Evolutionary conservation across 2,888 invertebrate species (phyloP).

Genomic region (Zygothrica quintamaculata): DNA sequence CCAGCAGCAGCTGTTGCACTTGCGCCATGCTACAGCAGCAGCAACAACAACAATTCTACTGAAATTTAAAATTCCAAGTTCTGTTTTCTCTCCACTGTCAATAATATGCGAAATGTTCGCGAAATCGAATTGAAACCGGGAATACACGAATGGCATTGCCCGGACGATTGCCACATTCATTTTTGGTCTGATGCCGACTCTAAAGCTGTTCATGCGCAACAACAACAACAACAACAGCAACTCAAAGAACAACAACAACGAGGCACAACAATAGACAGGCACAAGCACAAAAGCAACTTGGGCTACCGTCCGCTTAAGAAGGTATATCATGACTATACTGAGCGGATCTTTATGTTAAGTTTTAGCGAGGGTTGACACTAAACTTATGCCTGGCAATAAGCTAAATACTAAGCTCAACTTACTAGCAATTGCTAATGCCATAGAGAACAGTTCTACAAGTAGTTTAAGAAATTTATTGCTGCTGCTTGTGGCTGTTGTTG

Average conservation of each 20-base stretch:
- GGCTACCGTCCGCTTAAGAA: slow-evolving; percentile 47
- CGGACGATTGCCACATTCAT: slow-evolving; percentile 19
- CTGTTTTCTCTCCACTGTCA: slow-evolving; percentile 29
- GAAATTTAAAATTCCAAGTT: slow-evolving; percentile 57
- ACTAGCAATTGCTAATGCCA: too few relatives aligned
- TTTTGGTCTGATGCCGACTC: slow-evolving; percentile 27
- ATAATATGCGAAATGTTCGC: slow-evolving; percentile 57
- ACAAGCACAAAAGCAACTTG: slow-evolving; percentile 26
- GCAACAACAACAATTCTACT: slow-evolving; percentile 53
- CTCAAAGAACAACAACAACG: slow-evolving; percentile 10
- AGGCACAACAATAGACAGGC: slow-evolving; percentile 42
- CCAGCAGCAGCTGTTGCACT: slow-evolving; percentile 40
- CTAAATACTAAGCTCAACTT: too few relatives aligned
- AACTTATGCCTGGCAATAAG: slow-evolving; percentile 16
- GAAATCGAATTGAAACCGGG: slow-evolving; percentile 47
- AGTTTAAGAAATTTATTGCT: not conserved
- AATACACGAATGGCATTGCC: slow-evolving; percentile 23
- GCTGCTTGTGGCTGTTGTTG: too few relatives aligned
- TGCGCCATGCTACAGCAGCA: slow-evolving; percentile 41
- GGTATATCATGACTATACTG: slow-evolving; percentile 39
- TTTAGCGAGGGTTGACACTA: slow-evolving; percentile 15
- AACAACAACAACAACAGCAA: slow-evolving; percentile 54
- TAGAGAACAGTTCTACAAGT: not conserved
- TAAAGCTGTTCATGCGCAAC: slow-evolving; percentile 70
- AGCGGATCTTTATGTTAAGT: slow-evolving; percentile 20